Evolutionary conservation across 2,797 vertebrate species (phyloP).

Genomic region (Garrulus glandarius): DNA sequence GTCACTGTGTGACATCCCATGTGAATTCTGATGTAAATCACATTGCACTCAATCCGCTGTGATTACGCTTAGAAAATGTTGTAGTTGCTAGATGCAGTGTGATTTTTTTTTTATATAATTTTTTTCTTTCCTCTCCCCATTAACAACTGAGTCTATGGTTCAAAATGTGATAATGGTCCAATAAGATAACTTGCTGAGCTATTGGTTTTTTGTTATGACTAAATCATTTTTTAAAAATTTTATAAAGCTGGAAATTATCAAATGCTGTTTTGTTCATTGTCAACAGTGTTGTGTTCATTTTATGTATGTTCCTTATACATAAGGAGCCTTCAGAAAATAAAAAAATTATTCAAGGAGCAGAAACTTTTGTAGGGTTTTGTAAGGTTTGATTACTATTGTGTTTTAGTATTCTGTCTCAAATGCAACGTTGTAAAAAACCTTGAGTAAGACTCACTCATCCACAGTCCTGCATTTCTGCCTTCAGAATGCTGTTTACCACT

Average conservation of each 20-base stretch:
- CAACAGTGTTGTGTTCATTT: slow-evolving; percentile 77
- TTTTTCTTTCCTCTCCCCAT: slow-evolving; percentile 9
- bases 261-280: slow-evolving; percentile 75
- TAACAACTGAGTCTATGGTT: slow-evolving; percentile 69
- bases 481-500: slow-evolving; percentile 86
- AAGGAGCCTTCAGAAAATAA: slow-evolving; percentile 76
- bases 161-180: slow-evolving; percentile 76
- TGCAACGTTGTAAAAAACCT: slow-evolving; percentile 24
- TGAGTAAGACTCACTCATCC: slow-evolving; percentile 92
- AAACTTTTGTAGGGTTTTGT: not conserved
- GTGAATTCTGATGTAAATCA: slow-evolving; percentile 76
- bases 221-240: slow-evolving; percentile 71
- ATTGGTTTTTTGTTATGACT: slow-evolving; percentile 71
- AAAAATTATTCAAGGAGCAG: slow-evolving; percentile 74
- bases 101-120: not conserved
- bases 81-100: slow-evolving; percentile 75
- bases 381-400: not conserved
- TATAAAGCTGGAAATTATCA: slow-evolving; percentile 77
- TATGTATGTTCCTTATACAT: slow-evolving; percentile 76
- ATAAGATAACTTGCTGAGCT: slow-evolving; percentile 75
- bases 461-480: slow-evolving; percentile 84
- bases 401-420: not conserved
- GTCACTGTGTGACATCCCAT: slow-evolving; percentile 93
- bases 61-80: slow-evolving; percentile 78
- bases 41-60: slow-evolving; percentile 78